Conservation (phyloP, 2,113 vertebrate genomes). For the Notothenia coriiceps region DNA sequence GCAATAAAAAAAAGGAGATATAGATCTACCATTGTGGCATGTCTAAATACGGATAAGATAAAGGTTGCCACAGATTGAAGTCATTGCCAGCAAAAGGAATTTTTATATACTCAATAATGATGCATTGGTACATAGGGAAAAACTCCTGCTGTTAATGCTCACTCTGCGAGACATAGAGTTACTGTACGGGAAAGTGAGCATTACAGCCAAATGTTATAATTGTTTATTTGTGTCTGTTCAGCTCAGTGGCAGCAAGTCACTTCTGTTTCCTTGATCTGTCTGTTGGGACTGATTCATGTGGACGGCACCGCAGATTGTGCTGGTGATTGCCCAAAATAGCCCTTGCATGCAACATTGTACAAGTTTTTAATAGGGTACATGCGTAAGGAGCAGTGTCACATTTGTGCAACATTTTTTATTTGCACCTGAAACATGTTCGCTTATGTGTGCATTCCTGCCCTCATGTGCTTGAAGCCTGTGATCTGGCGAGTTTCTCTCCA, state of each 20-base stretch:
- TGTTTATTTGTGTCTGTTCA: slow-evolving; percentile 73
- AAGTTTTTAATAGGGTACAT: not conserved
- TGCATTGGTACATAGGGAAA: slow-evolving; percentile 28
- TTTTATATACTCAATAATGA: slow-evolving; percentile 48
- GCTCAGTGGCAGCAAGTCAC: slow-evolving; percentile 66
- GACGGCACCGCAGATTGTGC: slow-evolving; percentile 64
- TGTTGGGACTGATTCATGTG: slow-evolving; percentile 63
- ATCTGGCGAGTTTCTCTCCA: slow-evolving; percentile 65
- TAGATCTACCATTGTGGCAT: slow-evolving; percentile 19
- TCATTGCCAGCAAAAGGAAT: slow-evolving; percentile 28
- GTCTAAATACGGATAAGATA: slow-evolving; percentile 21
- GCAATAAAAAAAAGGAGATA: slow-evolving; percentile 11
- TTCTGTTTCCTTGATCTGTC: slow-evolving; percentile 59
- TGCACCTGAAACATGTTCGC: slow-evolving; percentile 32
- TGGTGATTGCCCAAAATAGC: slow-evolving; percentile 59
- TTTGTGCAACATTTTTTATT: not conserved
- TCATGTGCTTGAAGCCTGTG: slow-evolving; percentile 51
- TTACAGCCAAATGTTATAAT: slow-evolving; percentile 54
- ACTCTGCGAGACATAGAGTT: slow-evolving; percentile 33
- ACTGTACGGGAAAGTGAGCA: slow-evolving; percentile 42
- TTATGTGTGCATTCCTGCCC: slow-evolving; percentile 42
- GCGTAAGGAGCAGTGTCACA: not conserved
- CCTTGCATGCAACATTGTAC: slow-evolving; percentile 7
- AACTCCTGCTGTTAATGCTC: slow-evolving; percentile 29
- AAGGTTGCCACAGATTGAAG: slow-evolving; percentile 30